These are phyloP conservation scores for Danionella dracula DNA, from an alignment of 2,797 vertebrate species.

Conservation along the genomic window DNA sequence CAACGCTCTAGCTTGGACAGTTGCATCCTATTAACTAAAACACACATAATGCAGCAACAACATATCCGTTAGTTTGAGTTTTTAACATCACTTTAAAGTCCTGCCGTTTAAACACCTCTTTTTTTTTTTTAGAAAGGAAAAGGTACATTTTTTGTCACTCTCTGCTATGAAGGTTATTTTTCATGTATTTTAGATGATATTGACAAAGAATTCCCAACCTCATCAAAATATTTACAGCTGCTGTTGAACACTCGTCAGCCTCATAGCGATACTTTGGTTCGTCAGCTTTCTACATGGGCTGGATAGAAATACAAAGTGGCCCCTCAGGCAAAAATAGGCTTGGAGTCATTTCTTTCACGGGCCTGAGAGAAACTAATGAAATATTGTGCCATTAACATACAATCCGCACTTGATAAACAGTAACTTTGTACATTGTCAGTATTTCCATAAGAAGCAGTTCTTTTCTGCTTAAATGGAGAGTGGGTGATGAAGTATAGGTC, in stretches of 20 bases:
- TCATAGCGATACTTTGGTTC: conserved; percentile 31
- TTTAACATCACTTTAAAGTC: no score
- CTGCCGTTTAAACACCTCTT: no score
- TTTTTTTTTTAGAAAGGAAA: no score
- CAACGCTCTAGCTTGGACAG: neutral
- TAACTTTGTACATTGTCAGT: conserved; percentile 24
- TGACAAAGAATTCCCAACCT: neutral
- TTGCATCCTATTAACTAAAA: neutral
- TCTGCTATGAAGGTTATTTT: no score
- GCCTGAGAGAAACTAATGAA: conserved; percentile 11
- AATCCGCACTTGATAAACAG: conserved; percentile 25
- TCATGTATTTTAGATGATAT: no score
- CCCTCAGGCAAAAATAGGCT: conserved; percentile 11
- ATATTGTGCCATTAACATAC: conserved; percentile 26
- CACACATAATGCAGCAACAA: neutral
- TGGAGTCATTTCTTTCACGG: conserved; percentile 16
- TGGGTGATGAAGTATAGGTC: conserved; percentile 9
- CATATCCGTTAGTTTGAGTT: no score
- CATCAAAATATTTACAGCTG: conserved; percentile 20
- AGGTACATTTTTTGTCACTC: no score
- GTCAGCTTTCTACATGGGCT: conserved; percentile 35
- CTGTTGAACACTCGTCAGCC: conserved; percentile 18
- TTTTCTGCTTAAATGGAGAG: neutral
- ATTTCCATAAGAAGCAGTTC: neutral
- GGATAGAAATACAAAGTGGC: conserved; percentile 22